phyloP scores from a whole-genome alignment of 2,113 vertebrate species.

The Rhea pennata region DNA sequence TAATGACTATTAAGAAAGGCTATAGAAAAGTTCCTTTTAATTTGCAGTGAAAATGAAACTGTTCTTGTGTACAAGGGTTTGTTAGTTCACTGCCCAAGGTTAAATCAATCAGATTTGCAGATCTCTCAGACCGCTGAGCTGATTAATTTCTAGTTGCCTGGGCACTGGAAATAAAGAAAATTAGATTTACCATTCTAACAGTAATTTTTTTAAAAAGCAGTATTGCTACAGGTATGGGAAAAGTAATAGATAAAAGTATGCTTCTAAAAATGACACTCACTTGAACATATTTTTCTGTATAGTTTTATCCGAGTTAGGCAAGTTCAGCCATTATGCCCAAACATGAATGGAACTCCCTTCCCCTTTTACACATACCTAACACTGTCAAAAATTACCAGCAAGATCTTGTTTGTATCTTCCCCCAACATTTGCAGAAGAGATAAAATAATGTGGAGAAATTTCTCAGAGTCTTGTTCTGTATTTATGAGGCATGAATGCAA shows the following conservation, averaged over 20 bases:
- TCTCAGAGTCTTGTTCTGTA: not conserved
- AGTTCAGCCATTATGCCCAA: not conserved
- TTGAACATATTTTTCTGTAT: not conserved
- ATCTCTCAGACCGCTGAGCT: not conserved
- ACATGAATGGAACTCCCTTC: not conserved
- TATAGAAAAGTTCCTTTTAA: not conserved
- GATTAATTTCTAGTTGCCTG: not conserved
- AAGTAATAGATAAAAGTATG: not conserved
- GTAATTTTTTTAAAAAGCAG: not conserved
- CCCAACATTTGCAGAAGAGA: not conserved
- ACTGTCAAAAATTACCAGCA: not conserved
- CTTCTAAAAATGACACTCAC: not conserved
- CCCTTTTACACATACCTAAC: not conserved
- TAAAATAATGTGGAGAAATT: not conserved
- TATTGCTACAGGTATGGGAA: not conserved
- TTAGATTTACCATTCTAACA: not conserved
- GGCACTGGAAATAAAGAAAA: not conserved
- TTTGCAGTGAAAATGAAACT: not conserved
- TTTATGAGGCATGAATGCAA: not conserved
- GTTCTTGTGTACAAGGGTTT: not conserved
- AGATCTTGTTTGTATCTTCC: not conserved
- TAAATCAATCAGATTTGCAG: not conserved
- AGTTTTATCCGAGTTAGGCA: not conserved
- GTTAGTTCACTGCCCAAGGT: not conserved
- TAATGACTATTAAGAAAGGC: conserved; percentile 3